Evolutionary conservation across 1,140 invertebrate species (phyloP).

Genomic region (Bathynomus jamesi): DNA sequence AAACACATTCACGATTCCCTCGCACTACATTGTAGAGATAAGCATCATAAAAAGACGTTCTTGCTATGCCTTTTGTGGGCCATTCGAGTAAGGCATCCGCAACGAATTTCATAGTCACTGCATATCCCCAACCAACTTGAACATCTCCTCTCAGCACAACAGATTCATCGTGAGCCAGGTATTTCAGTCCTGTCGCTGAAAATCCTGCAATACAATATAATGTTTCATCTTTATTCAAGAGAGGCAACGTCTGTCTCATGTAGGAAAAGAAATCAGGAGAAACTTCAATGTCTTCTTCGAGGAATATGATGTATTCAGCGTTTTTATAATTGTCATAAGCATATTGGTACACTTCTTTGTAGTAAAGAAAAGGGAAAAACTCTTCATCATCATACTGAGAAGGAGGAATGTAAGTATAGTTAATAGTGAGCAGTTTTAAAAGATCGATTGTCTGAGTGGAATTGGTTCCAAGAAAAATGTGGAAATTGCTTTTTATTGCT

Average conservation of each 20-base stretch:
- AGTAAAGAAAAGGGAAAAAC: constrained; percentile 5
- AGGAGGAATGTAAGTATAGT: background rate
- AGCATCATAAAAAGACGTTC: background rate
- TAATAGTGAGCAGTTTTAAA: constrained; percentile 2
- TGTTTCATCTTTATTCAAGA: background rate
- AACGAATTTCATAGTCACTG: background rate
- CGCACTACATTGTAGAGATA: background rate
- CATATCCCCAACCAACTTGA: constrained; percentile 10
- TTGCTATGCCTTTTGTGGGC: background rate
- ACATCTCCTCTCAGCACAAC: constrained; percentile 4
- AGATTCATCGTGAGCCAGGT: background rate
- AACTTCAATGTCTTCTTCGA: constrained; percentile 3
- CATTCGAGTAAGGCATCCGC: background rate
- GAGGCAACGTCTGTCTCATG: background rate
- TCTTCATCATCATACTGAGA: background rate
- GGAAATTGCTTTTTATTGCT: constrained; percentile 3
- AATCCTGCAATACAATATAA: constrained; percentile 3
- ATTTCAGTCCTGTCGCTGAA: background rate
- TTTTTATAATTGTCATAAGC: background rate
- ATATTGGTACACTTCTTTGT: background rate
- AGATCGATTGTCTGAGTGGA: background rate
- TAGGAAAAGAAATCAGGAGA: constrained; percentile 4
- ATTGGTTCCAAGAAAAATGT: background rate
- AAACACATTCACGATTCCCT: background rate
- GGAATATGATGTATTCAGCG: background rate